Percentiles rank a stretch among this genome's conserved stretches.
Evolutionary conservation across 2,797 vertebrate species (phyloP).

Genomic region (Sciaenops ocellatus): DNA sequence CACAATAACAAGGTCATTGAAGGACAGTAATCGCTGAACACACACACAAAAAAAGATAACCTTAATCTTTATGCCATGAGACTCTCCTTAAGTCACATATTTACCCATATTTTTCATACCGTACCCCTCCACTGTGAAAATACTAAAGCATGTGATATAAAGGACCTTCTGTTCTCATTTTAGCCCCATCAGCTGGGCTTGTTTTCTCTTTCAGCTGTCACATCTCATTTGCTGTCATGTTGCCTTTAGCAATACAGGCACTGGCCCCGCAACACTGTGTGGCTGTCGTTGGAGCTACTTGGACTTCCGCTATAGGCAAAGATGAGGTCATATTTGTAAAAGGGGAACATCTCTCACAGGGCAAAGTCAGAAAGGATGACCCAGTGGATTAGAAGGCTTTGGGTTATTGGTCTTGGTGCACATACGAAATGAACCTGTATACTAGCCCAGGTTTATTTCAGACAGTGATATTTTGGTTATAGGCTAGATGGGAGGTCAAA

Average conservation of each 20-base stretch:
- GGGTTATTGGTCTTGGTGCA: conserved; percentile 24
- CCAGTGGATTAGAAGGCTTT: conserved; percentile 42
- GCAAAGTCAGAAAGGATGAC: conserved; percentile 81
- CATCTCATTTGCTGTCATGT: conserved; percentile 78
- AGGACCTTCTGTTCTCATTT: conserved; percentile 71
- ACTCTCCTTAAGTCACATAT: not conserved
- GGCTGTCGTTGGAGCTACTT: conserved; percentile 67
- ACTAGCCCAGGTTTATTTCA: conserved; percentile 19
- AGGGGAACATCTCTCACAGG: conserved; percentile 78
- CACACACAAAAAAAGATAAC: conserved; percentile 1
- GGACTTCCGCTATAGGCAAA: conserved; percentile 62
- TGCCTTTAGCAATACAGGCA: conserved; percentile 74
- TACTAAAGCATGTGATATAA: conserved; percentile 43
- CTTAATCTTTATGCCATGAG: not conserved
- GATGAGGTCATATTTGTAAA: conserved; percentile 78
- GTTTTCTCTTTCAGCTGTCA: conserved; percentile 84
- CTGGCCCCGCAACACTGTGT: conserved; percentile 63
- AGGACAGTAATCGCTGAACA: conserved; percentile 14
- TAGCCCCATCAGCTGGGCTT: conserved; percentile 76
- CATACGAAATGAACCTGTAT: too few relatives aligned
- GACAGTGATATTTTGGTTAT: not conserved
- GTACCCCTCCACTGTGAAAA: conserved; percentile 26
- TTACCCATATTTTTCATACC: not conserved
- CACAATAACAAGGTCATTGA: conserved; percentile 63
- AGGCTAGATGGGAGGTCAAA: not conserved